Percentiles rank a stretch among this genome's conserved stretches.
Evolutionary conservation across 2,797 vertebrate species (phyloP).

Genomic region (Cossypha heuglini): DNA sequence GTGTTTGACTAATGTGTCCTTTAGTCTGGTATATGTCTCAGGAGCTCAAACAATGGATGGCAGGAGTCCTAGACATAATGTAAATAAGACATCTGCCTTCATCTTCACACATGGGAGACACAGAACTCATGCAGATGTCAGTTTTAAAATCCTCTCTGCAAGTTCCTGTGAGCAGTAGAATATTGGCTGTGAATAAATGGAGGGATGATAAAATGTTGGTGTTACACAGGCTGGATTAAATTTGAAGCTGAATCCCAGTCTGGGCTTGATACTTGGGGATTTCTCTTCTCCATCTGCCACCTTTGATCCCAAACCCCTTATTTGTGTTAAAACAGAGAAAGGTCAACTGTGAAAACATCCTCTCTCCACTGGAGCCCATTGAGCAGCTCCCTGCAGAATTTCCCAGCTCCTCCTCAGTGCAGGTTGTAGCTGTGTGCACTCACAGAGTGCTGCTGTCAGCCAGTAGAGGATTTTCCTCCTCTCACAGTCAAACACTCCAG

Average conservation of each 20-base stretch:
- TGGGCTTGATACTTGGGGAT: neutral
- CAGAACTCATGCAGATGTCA: constrained; percentile 14
- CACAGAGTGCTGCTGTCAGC: neutral
- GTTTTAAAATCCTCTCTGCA: neutral
- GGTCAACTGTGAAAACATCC: neutral
- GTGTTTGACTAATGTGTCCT: constrained; percentile 5
- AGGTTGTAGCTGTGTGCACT: neutral
- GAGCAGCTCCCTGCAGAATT: neutral
- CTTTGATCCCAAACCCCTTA: neutral
- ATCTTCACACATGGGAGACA: neutral
- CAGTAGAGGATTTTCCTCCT: neutral
- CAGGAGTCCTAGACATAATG: constrained; percentile 12
- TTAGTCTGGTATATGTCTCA: constrained; percentile 4
- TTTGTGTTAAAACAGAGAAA: neutral
- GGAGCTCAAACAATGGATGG: constrained; percentile 46
- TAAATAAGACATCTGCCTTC: constrained; percentile 53
- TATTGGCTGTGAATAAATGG: neutral
- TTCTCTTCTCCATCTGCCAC: neutral
- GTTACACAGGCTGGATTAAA: neutral
- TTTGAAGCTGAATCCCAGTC: neutral
- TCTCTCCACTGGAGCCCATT: neutral
- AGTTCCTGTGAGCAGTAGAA: neutral
- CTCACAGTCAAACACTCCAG: neutral
- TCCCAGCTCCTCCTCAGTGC: neutral
- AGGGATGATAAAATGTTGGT: neutral